Conservation (phyloP, 2,888 invertebrate species). For the Drosophila conformis region DNA sequence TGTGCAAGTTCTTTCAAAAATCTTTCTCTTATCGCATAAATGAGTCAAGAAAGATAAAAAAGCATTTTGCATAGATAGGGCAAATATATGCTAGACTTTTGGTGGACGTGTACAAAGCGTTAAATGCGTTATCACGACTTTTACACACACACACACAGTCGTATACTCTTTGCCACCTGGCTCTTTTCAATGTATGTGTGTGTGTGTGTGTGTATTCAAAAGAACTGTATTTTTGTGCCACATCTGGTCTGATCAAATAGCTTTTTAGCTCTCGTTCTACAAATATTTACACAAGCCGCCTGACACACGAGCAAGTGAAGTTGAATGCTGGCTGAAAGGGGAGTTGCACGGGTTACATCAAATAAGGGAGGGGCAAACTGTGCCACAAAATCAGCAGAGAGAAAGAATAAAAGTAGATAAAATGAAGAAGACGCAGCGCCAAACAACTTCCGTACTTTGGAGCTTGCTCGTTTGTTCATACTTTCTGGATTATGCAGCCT, state of each 20-base stretch:
- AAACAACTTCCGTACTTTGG: constrained; percentile 67
- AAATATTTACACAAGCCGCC: constrained; percentile 68
- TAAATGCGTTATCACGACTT: constrained; percentile 11
- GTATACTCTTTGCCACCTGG: constrained; percentile 21
- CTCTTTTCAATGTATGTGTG: constrained; percentile 12
- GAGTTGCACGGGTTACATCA: not conserved
- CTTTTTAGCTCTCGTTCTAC: constrained; percentile 45
- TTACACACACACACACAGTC: not conserved
- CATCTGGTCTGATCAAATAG: constrained; percentile 66
- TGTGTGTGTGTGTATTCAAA: constrained; percentile 13
- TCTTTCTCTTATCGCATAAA: constrained; percentile 15
- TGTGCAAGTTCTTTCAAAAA: not conserved
- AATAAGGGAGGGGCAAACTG: constrained; percentile 50
- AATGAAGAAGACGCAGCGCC: constrained; percentile 26
- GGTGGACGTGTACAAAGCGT: not conserved
- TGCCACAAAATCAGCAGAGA: constrained; percentile 44
- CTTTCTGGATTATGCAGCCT: constrained; percentile 68
- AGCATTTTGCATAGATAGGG: constrained; percentile 46
- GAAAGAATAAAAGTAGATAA: not conserved
- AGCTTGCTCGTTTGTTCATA: constrained; percentile 58
- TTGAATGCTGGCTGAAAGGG: constrained; percentile 3
- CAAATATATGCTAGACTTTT: not conserved
- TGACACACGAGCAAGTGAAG: constrained; percentile 36
- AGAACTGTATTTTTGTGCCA: constrained; percentile 60
- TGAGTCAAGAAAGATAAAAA: constrained; percentile 29